Evolutionary conservation across 2,113 vertebrate genomes (phyloP), one percentile per base, ranked within the genome.

Genomic region (Amphiprion ocellaris): DNA sequence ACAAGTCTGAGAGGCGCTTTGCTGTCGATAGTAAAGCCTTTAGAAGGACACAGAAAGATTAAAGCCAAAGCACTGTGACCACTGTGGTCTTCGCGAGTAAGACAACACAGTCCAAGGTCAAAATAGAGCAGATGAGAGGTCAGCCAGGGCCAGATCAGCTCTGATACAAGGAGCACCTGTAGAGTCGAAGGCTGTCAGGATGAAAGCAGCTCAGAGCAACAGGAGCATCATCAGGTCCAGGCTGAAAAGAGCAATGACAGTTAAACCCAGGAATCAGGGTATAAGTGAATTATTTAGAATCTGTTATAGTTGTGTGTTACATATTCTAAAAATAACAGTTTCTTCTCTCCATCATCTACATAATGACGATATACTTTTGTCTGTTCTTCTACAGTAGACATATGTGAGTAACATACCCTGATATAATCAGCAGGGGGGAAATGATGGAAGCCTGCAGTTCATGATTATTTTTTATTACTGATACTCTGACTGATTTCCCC

Each of bases 41-140:
- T 62, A 58, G 62, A 68, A 37, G 39, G 77, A 85, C 80, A 49
- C 33, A 46, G 52, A 41, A 33, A 79, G 88, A 86, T 87, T 76
- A 73, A 81, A 83, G 73, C 56, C 39, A 37, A 65, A 77, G 65
- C n/a, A 30, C 70, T 71, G 66, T 69, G 70, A 69, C 77, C 39
- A 55, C 11, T 55, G 30, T 54, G 52, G 46, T 63, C 75, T 65
- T 72, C 12, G 21, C 23, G 61, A 78, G 52, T 28, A 17, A 84
- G 75, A 82, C 50, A 74, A 61, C 68, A 10, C n/a, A 54, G 60
- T 65, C 68, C 74, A 79, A 80, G 77, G 82, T 88, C 65, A 52
- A 26, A 78, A 50, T 7, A 59, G 74, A 82, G 85, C 53, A 77
- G 82, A 85, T 49, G 74, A 67, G 71, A 60, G 61, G 74, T 26